Evolutionary conservation across 2,113 vertebrate species (phyloP).

Genomic region (Rostratula benghalensis): DNA sequence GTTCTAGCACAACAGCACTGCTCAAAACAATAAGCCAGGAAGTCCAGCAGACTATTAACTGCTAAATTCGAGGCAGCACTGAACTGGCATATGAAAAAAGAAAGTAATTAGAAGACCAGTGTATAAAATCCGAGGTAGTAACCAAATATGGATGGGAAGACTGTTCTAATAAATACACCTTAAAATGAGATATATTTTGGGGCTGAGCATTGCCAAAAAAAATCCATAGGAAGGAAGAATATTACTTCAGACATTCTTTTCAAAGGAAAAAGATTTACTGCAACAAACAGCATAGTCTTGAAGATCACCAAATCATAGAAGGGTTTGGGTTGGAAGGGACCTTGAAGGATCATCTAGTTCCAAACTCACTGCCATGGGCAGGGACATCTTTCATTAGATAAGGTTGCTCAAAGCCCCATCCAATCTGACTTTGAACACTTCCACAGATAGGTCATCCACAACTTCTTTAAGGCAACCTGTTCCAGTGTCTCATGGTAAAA

Average conservation of each 20-base stretch:
- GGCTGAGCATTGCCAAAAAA: neutral
- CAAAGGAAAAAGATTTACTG: neutral
- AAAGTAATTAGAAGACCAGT: neutral
- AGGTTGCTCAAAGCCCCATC: neutral
- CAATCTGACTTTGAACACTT: fast-evolving
- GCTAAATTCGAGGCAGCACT: neutral
- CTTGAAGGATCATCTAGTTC: neutral
- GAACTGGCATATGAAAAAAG: neutral
- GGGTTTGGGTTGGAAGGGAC: neutral
- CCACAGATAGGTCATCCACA: neutral
- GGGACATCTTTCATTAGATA: neutral
- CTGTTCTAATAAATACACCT: neutral
- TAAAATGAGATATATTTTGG: neutral
- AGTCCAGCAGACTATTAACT: neutral
- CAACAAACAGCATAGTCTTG: neutral
- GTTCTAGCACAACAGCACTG: neutral
- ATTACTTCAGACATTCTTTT: neutral
- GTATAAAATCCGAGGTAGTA: neutral
- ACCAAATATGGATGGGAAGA: neutral
- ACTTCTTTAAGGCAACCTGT: neutral
- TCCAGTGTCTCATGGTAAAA: neutral
- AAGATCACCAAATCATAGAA: neutral
- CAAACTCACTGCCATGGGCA: neutral
- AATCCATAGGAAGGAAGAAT: neutral
- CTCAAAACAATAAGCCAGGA: neutral